phyloP scores from a whole-genome alignment of 2,888 invertebrate genomes.

The Drymonia ruficornis region DNA sequence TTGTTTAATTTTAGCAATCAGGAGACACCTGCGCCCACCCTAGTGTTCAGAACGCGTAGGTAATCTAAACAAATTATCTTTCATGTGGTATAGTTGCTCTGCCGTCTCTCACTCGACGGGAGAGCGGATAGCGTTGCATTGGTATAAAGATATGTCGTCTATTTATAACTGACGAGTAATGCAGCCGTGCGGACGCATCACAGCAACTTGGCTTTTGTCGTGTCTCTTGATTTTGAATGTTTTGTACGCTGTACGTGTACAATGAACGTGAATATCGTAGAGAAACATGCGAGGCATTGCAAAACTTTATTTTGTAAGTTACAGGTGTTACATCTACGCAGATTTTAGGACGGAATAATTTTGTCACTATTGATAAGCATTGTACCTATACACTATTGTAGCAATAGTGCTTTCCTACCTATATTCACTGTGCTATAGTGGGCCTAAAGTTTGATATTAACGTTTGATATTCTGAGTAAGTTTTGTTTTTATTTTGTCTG shows the following conservation, averaged over 20 bases:
- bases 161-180: conserved; percentile 76
- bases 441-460: too few species aligned
- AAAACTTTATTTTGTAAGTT: too few species aligned
- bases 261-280: background rate
- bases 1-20: conserved; percentile 26
- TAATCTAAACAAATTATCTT: conserved; percentile 61
- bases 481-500: too few species aligned
- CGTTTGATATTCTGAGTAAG: too few species aligned
- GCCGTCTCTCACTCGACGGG: conserved; percentile 73
- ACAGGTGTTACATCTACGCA: too few species aligned
- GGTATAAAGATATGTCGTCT: conserved; percentile 77
- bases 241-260: conserved; percentile 29
- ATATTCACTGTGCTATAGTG: too few species aligned
- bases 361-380: too few species aligned
- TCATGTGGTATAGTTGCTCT: conserved; percentile 53
- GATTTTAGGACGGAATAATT: too few species aligned
- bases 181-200: conserved; percentile 67
- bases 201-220: conserved; percentile 60
- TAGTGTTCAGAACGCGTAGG: conserved; percentile 45
- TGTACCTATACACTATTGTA: too few species aligned
- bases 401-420: too few species aligned
- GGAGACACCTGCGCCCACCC: conserved; percentile 35
- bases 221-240: conserved; percentile 66
- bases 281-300: too few species aligned
- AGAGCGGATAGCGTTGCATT: conserved; percentile 67